These are phyloP conservation scores for Ceratina australensis DNA, from an alignment of 1,140 invertebrate species.

Conservation along the genomic window DNA sequence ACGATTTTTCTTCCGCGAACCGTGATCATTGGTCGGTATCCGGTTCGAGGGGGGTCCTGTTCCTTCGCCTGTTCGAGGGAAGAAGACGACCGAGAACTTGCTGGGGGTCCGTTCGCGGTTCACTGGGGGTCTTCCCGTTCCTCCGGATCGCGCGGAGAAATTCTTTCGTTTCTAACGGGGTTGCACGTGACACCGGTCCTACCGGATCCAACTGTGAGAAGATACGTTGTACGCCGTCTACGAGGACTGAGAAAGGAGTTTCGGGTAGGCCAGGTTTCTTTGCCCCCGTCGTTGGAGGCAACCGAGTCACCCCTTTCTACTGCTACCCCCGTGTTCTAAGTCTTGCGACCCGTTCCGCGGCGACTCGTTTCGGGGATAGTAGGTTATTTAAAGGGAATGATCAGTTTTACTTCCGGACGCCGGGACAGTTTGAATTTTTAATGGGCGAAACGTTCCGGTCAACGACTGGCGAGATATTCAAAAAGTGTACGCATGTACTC, in stretches of 20 bases:
- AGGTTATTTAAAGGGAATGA: constrained; percentile 64
- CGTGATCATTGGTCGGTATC: constrained; percentile 29
- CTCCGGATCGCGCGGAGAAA: constrained; percentile 50
- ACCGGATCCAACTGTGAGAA: constrained; percentile 77
- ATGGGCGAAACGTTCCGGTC: too few species aligned
- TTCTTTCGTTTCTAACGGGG: constrained; percentile 61
- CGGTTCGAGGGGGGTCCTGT: constrained; percentile 37
- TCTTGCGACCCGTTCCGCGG: not conserved
- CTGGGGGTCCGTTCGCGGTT: constrained; percentile 65
- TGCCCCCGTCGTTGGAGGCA: constrained; percentile 18
- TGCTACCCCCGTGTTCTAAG: not conserved
- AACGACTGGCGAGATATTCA: constrained; percentile 1
- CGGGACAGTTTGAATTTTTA: constrained; percentile 16
- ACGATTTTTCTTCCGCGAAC: constrained; percentile 23
- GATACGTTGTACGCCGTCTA: constrained; percentile 73
- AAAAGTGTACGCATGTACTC: too few species aligned
- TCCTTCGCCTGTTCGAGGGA: constrained; percentile 7
- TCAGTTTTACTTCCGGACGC: constrained; percentile 55
- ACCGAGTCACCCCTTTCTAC: constrained; percentile 38
- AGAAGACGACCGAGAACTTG: constrained; percentile 37
- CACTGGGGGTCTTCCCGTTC: constrained; percentile 56
- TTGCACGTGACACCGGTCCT: constrained; percentile 60
- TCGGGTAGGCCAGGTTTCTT: constrained; percentile 44
- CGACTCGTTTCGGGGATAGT: constrained; percentile 41
- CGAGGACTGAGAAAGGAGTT: constrained; percentile 47